Evolutionary conservation across 2,888 invertebrate species (phyloP).

Genomic region (Drosophila algonquin): DNA sequence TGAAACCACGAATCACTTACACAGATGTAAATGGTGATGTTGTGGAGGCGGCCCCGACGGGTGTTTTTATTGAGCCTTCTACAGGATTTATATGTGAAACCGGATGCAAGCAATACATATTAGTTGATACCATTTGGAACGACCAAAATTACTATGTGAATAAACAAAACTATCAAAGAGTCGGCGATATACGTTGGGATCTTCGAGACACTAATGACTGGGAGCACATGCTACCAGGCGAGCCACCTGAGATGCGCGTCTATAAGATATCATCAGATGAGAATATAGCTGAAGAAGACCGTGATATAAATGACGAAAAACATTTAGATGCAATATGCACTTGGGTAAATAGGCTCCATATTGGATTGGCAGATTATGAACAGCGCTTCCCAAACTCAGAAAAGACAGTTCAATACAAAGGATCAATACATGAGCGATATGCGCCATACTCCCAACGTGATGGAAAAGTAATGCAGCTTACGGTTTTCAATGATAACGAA

Average conservation of each 20-base stretch:
- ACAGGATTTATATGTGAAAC: conserved; percentile 89
- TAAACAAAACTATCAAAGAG: conserved; percentile 85
- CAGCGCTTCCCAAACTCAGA: conserved; percentile 90
- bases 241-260: conserved; percentile 85
- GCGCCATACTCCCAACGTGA: conserved; percentile 90
- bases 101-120: conserved; percentile 87
- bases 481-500: conserved; percentile 70
- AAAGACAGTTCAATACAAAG: conserved; percentile 89
- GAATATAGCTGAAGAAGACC: conserved; percentile 84
- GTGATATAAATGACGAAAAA: conserved; percentile 86
- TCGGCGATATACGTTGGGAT: conserved; percentile 87
- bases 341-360: conserved; percentile 89
- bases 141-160: conserved; percentile 93
- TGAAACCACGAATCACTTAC: conserved; percentile 71
- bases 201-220: conserved; percentile 86
- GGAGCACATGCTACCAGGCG: conserved; percentile 90
- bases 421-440: conserved; percentile 90
- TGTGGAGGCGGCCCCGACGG: conserved; percentile 79
- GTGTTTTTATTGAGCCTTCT: conserved; percentile 93
- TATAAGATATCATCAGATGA: conserved; percentile 84
- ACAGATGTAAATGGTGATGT: conserved; percentile 76
- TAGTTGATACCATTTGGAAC: conserved; percentile 94
- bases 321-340: conserved; percentile 91
- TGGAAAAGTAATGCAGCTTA: conserved; percentile 85
- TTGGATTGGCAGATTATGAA: conserved; percentile 86